Conservation (phyloP, 2,888 invertebrate species). For the Allophyes oxyacanthae region DNA sequence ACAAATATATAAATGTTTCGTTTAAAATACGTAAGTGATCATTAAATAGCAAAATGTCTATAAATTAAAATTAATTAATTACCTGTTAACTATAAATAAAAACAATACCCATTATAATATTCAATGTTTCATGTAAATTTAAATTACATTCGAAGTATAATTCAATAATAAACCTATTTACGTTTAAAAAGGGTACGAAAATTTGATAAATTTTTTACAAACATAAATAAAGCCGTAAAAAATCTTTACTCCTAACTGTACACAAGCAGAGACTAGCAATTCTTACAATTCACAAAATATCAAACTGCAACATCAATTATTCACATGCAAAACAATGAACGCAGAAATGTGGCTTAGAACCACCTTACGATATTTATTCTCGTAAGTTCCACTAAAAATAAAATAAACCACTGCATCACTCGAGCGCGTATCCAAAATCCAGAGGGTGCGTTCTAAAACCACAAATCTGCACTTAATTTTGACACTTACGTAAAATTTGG, state of each 20-base stretch:
- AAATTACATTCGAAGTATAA: no score
- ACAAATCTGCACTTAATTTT: constrained; percentile 79
- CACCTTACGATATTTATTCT: constrained; percentile 64
- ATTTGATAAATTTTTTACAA: constrained; percentile 14
- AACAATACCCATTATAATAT: no score
- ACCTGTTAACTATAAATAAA: no score
- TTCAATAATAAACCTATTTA: no score
- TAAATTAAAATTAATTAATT: no score
- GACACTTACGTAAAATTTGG: constrained; percentile 88
- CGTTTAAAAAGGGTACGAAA: background rate
- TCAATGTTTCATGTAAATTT: no score
- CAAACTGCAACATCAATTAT: constrained; percentile 55
- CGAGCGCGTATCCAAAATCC: constrained; percentile 61
- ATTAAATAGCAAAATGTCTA: no score
- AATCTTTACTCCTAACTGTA: constrained; percentile 9
- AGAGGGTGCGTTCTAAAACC: constrained; percentile 81
- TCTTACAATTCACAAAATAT: constrained; percentile 47
- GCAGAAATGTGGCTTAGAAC: constrained; percentile 84
- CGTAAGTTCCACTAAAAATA: constrained; percentile 42
- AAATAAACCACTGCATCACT: constrained; percentile 57
- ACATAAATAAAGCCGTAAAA: constrained; percentile 15
- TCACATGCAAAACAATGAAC: constrained; percentile 72
- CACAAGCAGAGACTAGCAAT: constrained; percentile 16
- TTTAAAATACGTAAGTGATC: no score
- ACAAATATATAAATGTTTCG: no score